phyloP scores from a whole-genome alignment of 1,140 invertebrate genomes.

The Parasteatoda tepidariorum region DNA sequence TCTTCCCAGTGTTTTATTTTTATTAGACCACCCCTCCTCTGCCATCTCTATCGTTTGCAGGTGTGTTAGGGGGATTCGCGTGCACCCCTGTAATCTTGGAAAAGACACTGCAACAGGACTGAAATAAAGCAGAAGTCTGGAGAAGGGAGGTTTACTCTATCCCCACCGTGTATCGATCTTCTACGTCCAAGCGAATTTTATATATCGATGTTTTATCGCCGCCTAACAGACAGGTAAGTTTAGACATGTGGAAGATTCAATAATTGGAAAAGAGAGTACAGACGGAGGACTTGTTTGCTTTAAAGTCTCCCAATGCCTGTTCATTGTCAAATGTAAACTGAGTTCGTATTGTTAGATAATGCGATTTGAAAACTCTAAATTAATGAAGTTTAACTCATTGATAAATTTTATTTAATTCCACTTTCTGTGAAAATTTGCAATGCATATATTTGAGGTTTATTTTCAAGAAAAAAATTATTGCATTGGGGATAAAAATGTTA shows the following conservation, averaged over 20 bases:
- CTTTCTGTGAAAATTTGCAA: too few relatives aligned
- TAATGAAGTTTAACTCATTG: too few relatives aligned
- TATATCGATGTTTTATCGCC: conserved; percentile 41
- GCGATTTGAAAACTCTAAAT: too few relatives aligned
- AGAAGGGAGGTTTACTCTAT: conserved; percentile 21
- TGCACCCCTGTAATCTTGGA: conserved; percentile 36
- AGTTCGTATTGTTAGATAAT: too few relatives aligned
- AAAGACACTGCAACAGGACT: background rate
- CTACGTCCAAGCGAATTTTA: conserved; percentile 21
- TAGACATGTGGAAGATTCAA: conserved; percentile 22
- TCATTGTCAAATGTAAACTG: too few relatives aligned
- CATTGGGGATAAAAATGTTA: too few relatives aligned
- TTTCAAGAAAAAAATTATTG: too few relatives aligned
- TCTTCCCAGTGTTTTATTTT: conserved; percentile 37
- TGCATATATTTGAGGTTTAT: too few relatives aligned
- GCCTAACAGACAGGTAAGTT: conserved; percentile 19
- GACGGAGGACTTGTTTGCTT: too few relatives aligned
- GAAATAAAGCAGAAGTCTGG: conserved; percentile 26
- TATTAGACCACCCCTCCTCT: background rate
- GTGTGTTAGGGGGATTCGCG: background rate
- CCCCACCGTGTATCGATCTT: conserved; percentile 12
- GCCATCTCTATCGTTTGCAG: background rate
- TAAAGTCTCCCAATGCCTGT: too few relatives aligned
- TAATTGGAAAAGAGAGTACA: conserved; percentile 28
- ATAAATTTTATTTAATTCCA: too few relatives aligned